phyloP scores from a whole-genome alignment of 2,888 invertebrate genomes.

The Noctua pronuba region DNA sequence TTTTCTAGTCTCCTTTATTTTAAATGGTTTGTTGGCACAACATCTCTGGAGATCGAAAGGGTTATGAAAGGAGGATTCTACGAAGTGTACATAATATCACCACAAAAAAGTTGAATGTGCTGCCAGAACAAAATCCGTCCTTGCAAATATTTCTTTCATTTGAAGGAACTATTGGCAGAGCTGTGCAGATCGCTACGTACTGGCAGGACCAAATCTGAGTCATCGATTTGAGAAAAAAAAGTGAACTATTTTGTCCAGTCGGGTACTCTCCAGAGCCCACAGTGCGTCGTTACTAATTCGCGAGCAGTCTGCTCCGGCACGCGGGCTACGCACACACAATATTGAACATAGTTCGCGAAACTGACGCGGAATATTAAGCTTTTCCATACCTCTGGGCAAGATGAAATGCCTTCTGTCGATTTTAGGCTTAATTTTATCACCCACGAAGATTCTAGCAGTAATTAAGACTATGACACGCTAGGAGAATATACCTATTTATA shows the following conservation, averaged over 20 bases:
- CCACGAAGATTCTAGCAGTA: not conserved
- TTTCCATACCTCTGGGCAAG: constrained; percentile 26
- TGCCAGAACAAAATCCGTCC: not conserved
- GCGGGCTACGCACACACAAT: constrained; percentile 48
- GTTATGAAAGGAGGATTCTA: not conserved
- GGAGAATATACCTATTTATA: not conserved
- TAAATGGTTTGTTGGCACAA: not conserved
- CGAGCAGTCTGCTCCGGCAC: constrained; percentile 40
- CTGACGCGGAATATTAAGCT: constrained; percentile 49
- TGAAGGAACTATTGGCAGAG: not conserved
- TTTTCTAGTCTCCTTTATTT: not conserved
- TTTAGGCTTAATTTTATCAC: constrained; percentile 25
- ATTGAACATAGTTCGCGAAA: constrained; percentile 49
- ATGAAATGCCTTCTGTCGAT: constrained; percentile 33
- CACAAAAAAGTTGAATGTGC: not conserved
- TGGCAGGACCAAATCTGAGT: not conserved
- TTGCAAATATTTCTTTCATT: not conserved
- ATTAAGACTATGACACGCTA: constrained; percentile 5
- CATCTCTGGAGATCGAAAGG: not conserved
- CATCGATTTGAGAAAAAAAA: not conserved
- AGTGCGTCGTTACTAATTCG: constrained; percentile 47
- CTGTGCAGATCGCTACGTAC: not conserved
- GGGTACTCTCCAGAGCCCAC: not conserved
- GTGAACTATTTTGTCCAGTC: not conserved
- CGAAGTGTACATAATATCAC: not conserved